phyloP scores from a whole-genome alignment of 2,797 vertebrate genomes.

The Sitta carolinensis region DNA sequence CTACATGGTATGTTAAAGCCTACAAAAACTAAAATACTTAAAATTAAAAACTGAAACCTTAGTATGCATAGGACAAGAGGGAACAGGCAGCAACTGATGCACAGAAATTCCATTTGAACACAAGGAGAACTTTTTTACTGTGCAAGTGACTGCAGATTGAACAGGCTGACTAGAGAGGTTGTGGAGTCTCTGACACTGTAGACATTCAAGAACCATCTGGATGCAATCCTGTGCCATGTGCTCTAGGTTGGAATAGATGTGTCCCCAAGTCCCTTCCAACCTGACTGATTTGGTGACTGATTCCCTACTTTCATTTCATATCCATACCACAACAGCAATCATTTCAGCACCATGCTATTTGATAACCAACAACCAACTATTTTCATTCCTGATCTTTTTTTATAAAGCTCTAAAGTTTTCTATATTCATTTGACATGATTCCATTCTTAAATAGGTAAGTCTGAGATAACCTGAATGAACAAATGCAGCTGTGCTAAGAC shows the following conservation, averaged over 20 bases:
- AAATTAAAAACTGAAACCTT: background rate
- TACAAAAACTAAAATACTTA: background rate
- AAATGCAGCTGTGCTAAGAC: background rate
- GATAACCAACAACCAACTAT: background rate
- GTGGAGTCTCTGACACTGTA: background rate
- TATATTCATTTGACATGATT: background rate
- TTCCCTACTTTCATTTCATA: background rate
- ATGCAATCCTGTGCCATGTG: background rate
- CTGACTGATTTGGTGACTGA: background rate
- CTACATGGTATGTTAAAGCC: rapidly evolving
- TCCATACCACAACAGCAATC: background rate
- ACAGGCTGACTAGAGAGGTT: background rate
- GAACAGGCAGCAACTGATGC: background rate
- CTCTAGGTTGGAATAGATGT: background rate
- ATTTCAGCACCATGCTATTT: background rate
- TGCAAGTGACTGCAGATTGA: rapidly evolving
- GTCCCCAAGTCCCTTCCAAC: background rate
- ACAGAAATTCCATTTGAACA: background rate
- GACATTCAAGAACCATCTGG: background rate
- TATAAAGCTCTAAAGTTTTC: background rate
- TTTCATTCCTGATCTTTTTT: background rate
- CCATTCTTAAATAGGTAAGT: background rate
- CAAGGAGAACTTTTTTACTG: background rate
- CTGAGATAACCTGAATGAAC: background rate
- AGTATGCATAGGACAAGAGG: background rate